Evolutionary conservation across 35 echinoderm and acorn worm genomes (phyloP).

Genomic region (Lytechinus variegatus): DNA sequence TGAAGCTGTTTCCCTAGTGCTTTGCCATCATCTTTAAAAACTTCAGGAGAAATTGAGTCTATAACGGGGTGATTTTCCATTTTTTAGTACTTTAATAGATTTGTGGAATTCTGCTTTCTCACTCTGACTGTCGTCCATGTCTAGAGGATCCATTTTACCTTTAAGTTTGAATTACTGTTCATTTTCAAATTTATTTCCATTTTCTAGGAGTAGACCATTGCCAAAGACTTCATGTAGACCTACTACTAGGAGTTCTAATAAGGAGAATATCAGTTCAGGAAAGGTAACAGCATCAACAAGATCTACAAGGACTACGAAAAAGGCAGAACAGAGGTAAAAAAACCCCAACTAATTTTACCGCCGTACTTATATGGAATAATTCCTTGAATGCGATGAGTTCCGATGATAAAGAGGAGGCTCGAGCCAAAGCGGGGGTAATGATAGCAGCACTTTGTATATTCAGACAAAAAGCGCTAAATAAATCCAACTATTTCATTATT

Average conservation of each 20-base stretch:
- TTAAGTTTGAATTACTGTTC: not conserved
- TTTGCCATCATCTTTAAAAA: not conserved
- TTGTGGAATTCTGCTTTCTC: conserved; percentile 46
- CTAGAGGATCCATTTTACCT: not conserved
- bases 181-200: not conserved
- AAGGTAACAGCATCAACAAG: not conserved
- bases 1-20: not conserved
- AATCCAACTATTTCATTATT: too few relatives aligned
- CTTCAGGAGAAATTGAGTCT: not conserved
- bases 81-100: conserved; percentile 32
- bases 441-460: too few relatives aligned
- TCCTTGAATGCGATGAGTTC: too few relatives aligned
- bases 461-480: too few relatives aligned
- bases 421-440: too few relatives aligned
- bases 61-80: conserved; percentile 15
- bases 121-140: conserved; percentile 1
- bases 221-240: conserved; percentile 28
- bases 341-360: too few relatives aligned
- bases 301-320: not conserved
- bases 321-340: conserved; percentile 12
- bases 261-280: not conserved
- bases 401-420: too few relatives aligned
- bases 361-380: too few relatives aligned
- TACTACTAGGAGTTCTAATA: not conserved
- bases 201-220: not conserved